Evolutionary conservation across 2,797 vertebrate species (phyloP).

Genomic region (Sciurus carolinensis): DNA sequence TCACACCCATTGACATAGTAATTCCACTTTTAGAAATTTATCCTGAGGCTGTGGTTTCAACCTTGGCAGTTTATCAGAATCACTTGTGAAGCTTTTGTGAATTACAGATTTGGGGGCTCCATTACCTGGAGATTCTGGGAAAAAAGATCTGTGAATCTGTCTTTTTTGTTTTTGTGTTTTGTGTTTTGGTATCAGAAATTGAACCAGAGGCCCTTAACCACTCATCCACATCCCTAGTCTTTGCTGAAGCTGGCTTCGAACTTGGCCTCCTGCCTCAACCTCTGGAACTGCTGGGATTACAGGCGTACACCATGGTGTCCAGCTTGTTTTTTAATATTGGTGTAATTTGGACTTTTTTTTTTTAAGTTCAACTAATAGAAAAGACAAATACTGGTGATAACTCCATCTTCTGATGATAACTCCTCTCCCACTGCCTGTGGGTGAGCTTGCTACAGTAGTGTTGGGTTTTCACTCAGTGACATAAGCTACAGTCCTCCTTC

Average conservation of each 20-base stretch:
- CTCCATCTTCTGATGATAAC: not conserved
- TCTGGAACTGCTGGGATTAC: no score
- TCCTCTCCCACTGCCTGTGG: not conserved
- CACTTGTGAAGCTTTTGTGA: slow-evolving; percentile 29
- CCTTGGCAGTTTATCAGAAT: slow-evolving; percentile 43
- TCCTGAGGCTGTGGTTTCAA: slow-evolving; percentile 40
- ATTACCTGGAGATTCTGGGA: not conserved
- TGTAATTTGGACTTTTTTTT: not conserved
- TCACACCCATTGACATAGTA: slow-evolving; percentile 66
- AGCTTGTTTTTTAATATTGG: not conserved
- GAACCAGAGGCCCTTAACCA: no score
- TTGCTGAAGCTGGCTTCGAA: no score
- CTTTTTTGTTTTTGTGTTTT: slow-evolving; percentile 16
- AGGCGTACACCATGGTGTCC: no score
- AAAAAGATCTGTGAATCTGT: not conserved
- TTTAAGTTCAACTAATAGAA: slow-evolving; percentile 33
- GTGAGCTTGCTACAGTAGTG: not conserved
- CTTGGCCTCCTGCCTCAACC: no score
- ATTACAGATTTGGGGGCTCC: slow-evolving; percentile 34
- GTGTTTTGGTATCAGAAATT: not conserved
- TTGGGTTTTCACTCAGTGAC: not conserved
- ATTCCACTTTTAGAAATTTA: slow-evolving; percentile 73
- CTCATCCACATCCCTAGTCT: no score
- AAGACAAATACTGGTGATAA: not conserved
- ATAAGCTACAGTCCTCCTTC: not conserved